Base-by-base conservation (phyloP, 2,113 vertebrate species). In the Lampris megalopsis region DNA sequence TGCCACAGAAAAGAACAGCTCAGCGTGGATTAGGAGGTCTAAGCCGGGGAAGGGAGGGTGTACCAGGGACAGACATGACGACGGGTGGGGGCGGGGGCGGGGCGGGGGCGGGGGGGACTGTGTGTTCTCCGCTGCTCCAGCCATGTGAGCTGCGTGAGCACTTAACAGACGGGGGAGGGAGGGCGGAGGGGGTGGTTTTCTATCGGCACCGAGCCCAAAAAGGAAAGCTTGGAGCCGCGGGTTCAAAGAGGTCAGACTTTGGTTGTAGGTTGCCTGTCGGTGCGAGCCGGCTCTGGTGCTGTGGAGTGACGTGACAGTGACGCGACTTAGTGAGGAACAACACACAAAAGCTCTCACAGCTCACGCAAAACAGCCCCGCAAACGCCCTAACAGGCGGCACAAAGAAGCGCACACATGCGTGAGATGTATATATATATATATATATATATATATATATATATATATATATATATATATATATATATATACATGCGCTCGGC, bases 1-100 rank as follows among this genome's bases (percentile, higher is more conserved):
- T 73, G 68, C 83, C 77, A 82, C 89, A 76, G 89, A 90, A 90
- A 91, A 92, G 86, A 80, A 75, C 88, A 89, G 93, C 88, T 94
- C 87, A 94, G 88, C 63, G 1, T 78, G 88, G 91, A 93, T 94
- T 94, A 94, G 67, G 75, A 82, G 78, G 77, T 62, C 63, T 90
- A 92, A 91, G 82, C 84, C 85, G 84, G 81, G 70, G 82, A 81
- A 88, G 85, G 80, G 73, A 86, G 86, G 80, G 80, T 68, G 85
- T 83, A 71, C 63, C 78, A 69, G 68, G 75, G 71, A 80, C 81
- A 79, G 73, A 69, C 57, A 68, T 85, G 82, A 86, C 81, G 61
- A 37, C 48, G 36, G 79, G 83, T 86, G 86, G 81, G 85, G 36
- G 79, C 81, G 87, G 86, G 81, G 85, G 89, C 77, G 83, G 80